Evolutionary conservation across 2,113 vertebrate genomes (phyloP).

Genomic region (Podarcis cretensis): DNA sequence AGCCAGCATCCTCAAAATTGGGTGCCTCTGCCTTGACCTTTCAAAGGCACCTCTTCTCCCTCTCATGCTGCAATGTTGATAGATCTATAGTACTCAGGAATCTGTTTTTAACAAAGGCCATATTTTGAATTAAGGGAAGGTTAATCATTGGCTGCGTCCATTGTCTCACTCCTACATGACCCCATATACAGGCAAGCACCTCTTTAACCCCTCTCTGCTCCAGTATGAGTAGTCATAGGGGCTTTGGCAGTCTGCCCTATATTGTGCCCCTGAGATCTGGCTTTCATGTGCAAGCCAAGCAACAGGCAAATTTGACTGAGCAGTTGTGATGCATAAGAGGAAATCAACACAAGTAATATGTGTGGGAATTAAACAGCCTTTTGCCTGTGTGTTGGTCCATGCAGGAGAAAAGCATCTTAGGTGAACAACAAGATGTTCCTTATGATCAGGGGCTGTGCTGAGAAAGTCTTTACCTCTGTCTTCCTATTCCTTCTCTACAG

Average conservation of each 20-base stretch:
- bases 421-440: background rate
- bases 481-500: background rate
- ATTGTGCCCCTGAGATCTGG: background rate
- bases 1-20: too few species aligned
- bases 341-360: background rate
- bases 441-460: too few species aligned
- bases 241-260: background rate
- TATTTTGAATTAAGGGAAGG: too few species aligned
- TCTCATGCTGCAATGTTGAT: too few species aligned
- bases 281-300: background rate
- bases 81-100: too few species aligned
- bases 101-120: too few species aligned
- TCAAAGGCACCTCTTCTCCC: too few species aligned
- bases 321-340: background rate
- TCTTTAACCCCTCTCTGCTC: background rate
- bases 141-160: background rate
- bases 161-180: background rate
- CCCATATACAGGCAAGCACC: background rate
- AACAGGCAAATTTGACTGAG: background rate
- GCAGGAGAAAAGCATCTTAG: background rate
- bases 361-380: background rate
- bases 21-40: too few species aligned
- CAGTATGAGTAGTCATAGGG: background rate
- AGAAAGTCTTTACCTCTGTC: too few species aligned
- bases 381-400: background rate